Evolutionary conservation across 2,888 invertebrate genomes (phyloP), one percentile per base, ranked within the genome.

Genomic region (Carcina quercana): DNA sequence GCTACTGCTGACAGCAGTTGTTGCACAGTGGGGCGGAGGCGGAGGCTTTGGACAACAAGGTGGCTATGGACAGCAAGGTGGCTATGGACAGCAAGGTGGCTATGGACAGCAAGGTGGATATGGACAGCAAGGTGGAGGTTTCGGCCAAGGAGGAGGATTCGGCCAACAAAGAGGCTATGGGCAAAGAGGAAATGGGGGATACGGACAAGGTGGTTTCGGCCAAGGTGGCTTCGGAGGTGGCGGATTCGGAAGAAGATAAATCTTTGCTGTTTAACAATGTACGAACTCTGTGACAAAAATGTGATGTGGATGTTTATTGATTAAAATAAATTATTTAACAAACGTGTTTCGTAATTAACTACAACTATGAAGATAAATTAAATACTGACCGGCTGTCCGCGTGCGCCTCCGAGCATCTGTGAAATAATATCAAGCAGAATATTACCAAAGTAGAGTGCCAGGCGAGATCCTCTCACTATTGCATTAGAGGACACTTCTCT

Each of bases 361-460:
- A n/a, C n/a, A n/a, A n/a, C 6, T 24, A 6, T 24, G 12, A 24
- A 24, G 12, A 4, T 17, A 24, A 10, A 10, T 24, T 29, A 20
- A 13, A 11, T 13, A 21, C 10, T 2, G 7, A 21, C 21, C 10
- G 13, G 14, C 5, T 21, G 13, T 13, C 14, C 29, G 3, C 19
- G 11, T 6, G 66, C 66, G 22, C 61, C 66, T 25, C 53, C 59
- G 26, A 78, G 50, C 32, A 78, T 59, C 35, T 71, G 63, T 6
- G 69, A 58, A 41, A 80, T 38, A 8, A 72, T 48, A 38, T 71
- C 62, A 14, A 76, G 47, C 25, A 80, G 54, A 22, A 72, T 55
- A 10, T 71, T 71, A n/a, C 76, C 72, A 15, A 67, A 66, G 34
- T 68, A 64, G 22, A 72, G 42, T 11, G 67, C 71, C 21, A 66